phyloP scores from a whole-genome alignment of 2,797 vertebrate genomes.

The Fistularia commersonii region DNA sequence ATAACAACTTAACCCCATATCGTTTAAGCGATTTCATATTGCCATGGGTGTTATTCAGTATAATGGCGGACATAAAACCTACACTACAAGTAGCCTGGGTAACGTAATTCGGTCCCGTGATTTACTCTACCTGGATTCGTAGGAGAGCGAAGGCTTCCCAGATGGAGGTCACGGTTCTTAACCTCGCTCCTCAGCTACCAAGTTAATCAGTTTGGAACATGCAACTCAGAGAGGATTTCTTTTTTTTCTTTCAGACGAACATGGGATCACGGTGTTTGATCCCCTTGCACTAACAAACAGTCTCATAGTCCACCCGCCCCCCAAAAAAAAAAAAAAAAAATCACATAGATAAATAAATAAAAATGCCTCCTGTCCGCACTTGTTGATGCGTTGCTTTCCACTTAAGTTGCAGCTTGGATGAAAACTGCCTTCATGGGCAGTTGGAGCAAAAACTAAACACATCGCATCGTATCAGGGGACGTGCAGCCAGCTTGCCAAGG shows the following conservation, averaged over 20 bases:
- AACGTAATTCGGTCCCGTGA: conserved; percentile 69
- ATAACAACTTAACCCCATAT: neutral
- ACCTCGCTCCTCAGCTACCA: conserved; percentile 49
- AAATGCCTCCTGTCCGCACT: conserved; percentile 4
- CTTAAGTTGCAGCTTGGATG: conserved; percentile 29
- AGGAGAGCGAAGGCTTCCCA: conserved; percentile 54
- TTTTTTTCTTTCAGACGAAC: too few species aligned
- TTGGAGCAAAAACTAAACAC: conserved; percentile 48
- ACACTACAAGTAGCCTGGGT: conserved; percentile 44
- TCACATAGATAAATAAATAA: conserved; percentile 17
- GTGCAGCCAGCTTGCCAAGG: conserved; percentile 55
- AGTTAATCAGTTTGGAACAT: conserved; percentile 55
- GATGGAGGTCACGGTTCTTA: conserved; percentile 60
- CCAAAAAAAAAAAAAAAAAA: conserved; percentile 36
- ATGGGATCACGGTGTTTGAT: too few species aligned
- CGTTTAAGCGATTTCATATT: neutral
- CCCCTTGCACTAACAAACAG: too few species aligned
- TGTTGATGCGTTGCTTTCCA: conserved; percentile 16
- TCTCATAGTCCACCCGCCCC: too few species aligned
- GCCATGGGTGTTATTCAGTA: conserved; percentile 4
- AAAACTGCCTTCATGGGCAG: conserved; percentile 16
- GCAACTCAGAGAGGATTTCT: conserved; percentile 12
- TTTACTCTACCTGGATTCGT: conserved; percentile 66
- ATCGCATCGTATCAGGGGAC: conserved; percentile 53
- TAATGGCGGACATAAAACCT: conserved; percentile 30